Base-by-base conservation (phyloP, 2,888 invertebrate species). In the Philereme transversata region DNA sequence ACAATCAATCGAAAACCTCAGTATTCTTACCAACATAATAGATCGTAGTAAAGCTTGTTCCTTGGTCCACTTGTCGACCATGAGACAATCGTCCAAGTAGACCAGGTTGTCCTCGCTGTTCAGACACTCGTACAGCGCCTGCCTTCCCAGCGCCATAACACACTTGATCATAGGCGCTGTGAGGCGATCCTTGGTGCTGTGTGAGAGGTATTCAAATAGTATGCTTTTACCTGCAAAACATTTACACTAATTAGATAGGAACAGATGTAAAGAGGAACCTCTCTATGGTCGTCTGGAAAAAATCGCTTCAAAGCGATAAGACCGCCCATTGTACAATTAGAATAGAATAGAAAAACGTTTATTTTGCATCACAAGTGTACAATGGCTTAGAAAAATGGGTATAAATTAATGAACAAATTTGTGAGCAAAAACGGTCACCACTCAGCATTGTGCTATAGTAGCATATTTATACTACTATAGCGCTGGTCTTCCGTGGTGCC, bases 121-220 rank as follows among this genome's bases (percentile, higher is more conserved):
- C 3, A 92, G 73, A 49, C 93, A 92, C 52, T 86, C 83, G 5
- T 84, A 79, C 0, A 92, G 70, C 59, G 92, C 90, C 7, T 80
- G 74, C 6, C 92, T 68, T 0, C 92, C 93, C 0, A 93, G 68
- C 9, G 93, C 91, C 69, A 81, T 76, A 54, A 92, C 82, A 60
- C 93, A 93, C 11, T 83, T 83, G 54, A 93, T 84, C 90, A 92
- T 91, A 0, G 88, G 89, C 56, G 90, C 88, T 0, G 91, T 90
- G 5, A 92, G 74, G 0, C 92, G 84, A 65, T 92, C 91, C 67
- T 86, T 83, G 0, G 87, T 87, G 45, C 91, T 89, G 74, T 92
- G 90, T 0, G 92, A 84, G 22, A 93, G 73, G 72, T 93, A 93
- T 63, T 93, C 93, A 74, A 89, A 87, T 1, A 92, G 80, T 48